Conservation (phyloP, 2,797 vertebrate genomes). For the Hylomyscus alleni region DNA sequence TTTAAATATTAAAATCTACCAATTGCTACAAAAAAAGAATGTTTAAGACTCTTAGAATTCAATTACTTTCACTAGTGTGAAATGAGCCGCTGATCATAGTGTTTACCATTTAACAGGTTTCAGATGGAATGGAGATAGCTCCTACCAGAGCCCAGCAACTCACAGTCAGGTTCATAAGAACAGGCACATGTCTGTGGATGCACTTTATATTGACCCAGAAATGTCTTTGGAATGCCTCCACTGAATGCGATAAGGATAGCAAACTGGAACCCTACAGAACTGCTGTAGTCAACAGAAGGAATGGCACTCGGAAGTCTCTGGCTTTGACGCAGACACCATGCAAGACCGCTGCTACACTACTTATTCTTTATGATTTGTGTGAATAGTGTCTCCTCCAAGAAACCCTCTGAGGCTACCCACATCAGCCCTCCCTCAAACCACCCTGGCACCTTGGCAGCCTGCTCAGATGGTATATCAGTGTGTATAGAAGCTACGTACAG, state of each 20-base stretch:
- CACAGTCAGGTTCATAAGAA: neutral
- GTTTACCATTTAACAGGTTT: conserved; percentile 1
- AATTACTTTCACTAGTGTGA: neutral
- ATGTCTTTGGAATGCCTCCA: neutral
- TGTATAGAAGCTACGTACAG: neutral
- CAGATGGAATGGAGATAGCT: neutral
- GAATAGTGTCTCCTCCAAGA: neutral
- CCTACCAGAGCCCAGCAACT: neutral
- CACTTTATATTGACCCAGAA: neutral
- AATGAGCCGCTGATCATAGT: neutral
- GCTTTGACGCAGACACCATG: neutral
- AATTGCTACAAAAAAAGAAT: conserved; percentile 77
- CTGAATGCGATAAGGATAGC: neutral
- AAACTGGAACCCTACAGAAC: neutral
- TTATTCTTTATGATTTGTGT: neutral
- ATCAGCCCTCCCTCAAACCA: neutral
- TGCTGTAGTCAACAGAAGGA: neutral
- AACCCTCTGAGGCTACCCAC: neutral
- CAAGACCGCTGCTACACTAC: neutral
- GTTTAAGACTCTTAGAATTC: neutral
- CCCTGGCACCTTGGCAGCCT: too few relatives aligned
- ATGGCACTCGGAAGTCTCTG: too few relatives aligned
- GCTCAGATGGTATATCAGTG: neutral
- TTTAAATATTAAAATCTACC: conserved; percentile 80
- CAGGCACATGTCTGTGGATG: neutral